Base-by-base conservation (phyloP, 2,113 vertebrate species). In the Phalacrocorax pelagicus region DNA sequence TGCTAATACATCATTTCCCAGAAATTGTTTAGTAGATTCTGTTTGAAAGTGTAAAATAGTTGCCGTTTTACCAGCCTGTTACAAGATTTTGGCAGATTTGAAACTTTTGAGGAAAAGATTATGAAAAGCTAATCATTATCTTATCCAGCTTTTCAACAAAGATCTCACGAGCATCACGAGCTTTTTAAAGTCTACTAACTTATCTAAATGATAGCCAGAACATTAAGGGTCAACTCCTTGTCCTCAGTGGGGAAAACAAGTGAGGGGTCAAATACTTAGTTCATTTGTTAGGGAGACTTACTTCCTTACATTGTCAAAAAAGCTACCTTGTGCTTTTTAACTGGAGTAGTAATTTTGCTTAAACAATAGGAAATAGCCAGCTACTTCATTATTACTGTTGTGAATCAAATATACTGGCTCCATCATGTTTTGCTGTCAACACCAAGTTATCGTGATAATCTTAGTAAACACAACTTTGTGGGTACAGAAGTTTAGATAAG, bases 291-390 rank as follows among this genome's bases (percentile, higher is more conserved):
- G 86, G 74, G 79, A 78, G 51, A 73, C 23, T 58, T 77, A 46
- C 57, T 94, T 95, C 88, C 94, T 95, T 44, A 66, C 59, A 88
- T 93, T 96, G 90, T 93, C n/a, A 29, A 22, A 30, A 75, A 58
- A 90, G 11, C 22, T 18, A 83, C 54, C 6, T 77, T 38, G 17
- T 73, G 15, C 54, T 84, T 77, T 86, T 73, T 66, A 86, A 83
- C 34, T 75, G 40, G 34, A 61, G 62, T 62, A 75, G 42, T 90
- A 73, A 46, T 73, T 92, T 77, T 81, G 18, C 63, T 79, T 74
- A 32, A 91, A 86, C 52, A 80, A 52, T 86, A 86, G 80, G 67
- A 86, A 90, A 78, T 57, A 55, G 26, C 9, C 75, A 93, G 47
- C 27, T 81, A 36, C 23, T 86, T 92, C 26, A 44, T 70, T 90